Base-by-base conservation (phyloP, 2,888 invertebrate species). In the Rugalucina vietnamica region DNA sequence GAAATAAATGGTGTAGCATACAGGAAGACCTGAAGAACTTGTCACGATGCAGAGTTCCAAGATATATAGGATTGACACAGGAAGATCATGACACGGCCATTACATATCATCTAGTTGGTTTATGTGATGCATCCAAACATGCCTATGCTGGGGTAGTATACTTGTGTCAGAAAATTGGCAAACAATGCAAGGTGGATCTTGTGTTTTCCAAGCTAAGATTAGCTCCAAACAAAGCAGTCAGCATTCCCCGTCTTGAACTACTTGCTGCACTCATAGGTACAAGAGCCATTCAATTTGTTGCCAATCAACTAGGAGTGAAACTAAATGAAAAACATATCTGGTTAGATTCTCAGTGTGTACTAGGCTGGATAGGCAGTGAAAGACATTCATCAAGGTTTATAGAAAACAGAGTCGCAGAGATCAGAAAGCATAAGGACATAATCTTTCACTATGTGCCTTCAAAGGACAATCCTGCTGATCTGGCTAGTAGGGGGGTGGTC, bases 191-290 rank as follows among this genome's bases (percentile, higher is more conserved):
- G 29, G 60, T 60, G 5, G 60, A 60, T 60, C 60, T 60, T 60
- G 60, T 60, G 27, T 60, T 60, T 60, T 60, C 60, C 4, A 60
- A 60, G 29, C 60, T 60, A 10, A 8, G 60, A 54, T 21, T 54
- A 14, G 78, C 83, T 18, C 86, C 86, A 27, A n/a, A 24, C 29
- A 24, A 24, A 60, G 29, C 60, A 60, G 60, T 60, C 27, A 60
- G 60, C 29, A 60, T 60, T 60, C 60, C 60, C 29, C 5, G 60
- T 8, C 60, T 60, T 29, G 60, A 60, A 60, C 60, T 60, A 21
- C 60, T 60, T 60, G 60, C 60, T 5, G 60, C 60, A 24, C 29
- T 60, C 60, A 60, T 60, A 29, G 60, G 60, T 60, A 60, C 60
- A 60, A 60, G 60, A 60, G 60, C 60, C 29, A 60, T 60, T 29